Evolutionary conservation across 2,113 vertebrate genomes (phyloP).

Genomic region (Ptychochromis oligacanthus): DNA sequence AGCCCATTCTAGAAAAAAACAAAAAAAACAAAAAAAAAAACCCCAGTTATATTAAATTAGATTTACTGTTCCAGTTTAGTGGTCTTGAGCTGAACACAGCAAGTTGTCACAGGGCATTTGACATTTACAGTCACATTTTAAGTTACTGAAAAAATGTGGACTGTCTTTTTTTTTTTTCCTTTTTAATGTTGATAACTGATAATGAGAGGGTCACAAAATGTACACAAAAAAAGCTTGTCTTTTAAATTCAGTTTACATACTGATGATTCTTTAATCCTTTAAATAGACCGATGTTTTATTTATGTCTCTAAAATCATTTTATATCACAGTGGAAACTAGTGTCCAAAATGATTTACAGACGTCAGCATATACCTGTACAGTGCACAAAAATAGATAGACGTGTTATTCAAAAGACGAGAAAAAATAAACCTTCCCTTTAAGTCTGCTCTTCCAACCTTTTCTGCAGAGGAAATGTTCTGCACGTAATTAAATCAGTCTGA

Average conservation of each 20-base stretch:
- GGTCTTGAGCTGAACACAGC: neutral
- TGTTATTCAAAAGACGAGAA: neutral
- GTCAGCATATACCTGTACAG: neutral
- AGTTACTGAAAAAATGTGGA: neutral
- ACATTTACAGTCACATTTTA: neutral
- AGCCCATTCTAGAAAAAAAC: neutral
- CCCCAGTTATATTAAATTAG: constrained; percentile 1
- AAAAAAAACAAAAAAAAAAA: constrained; percentile 6
- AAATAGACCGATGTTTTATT: neutral
- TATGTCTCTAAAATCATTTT: neutral
- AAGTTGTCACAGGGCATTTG: constrained; percentile 9
- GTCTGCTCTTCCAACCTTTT: neutral
- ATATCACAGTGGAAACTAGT: constrained; percentile 1
- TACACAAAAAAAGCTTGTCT: neutral
- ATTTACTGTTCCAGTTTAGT: constrained; percentile 16
- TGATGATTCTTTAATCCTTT: neutral
- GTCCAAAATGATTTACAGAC: neutral
- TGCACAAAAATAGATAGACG: neutral
- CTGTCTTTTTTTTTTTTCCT: too few relatives aligned
- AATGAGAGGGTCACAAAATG: neutral
- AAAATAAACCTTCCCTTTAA: neutral
- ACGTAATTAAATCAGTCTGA: constrained; percentile 27
- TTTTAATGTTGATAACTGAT: neutral
- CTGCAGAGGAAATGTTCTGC: neutral
- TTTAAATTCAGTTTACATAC: neutral